Conservation (phyloP, 1,140 invertebrate genomes). For the Trichonephila clavipes region DNA sequence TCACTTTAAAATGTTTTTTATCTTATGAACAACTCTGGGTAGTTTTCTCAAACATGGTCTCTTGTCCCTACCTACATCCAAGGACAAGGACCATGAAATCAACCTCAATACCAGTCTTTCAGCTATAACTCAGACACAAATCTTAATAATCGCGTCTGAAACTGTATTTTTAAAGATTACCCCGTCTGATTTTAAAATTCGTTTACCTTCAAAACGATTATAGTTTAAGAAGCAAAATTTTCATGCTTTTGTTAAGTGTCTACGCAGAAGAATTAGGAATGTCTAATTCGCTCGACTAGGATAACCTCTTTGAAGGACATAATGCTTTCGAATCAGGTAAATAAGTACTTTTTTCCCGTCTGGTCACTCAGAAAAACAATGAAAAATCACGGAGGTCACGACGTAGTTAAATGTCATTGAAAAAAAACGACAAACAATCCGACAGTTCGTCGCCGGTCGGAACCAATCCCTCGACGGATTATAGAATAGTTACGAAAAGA, state of each 20-base stretch:
- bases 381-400: not conserved
- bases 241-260: conserved; percentile 11
- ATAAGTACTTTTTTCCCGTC: not conserved
- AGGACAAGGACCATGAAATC: not conserved
- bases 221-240: conserved; percentile 1
- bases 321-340: not conserved
- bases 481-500: not conserved
- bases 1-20: too few relatives aligned
- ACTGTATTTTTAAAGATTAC: conserved; percentile 59
- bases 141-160: conserved; percentile 67
- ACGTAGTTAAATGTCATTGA: not conserved
- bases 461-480: not conserved
- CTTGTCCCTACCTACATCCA: not conserved
- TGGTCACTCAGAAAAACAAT: not conserved
- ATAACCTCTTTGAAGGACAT: not conserved
- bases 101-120: not conserved
- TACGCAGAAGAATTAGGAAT: not conserved
- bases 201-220: conserved; percentile 19
- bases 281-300: not conserved
- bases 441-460: not conserved
- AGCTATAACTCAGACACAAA: conserved; percentile 28
- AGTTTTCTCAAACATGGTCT: too few relatives aligned
- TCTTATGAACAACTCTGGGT: too few relatives aligned
- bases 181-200: not conserved
- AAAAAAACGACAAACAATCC: not conserved